phyloP scores from a whole-genome alignment of 1,140 invertebrate species.

The Yoshiicerus persimilis region DNA sequence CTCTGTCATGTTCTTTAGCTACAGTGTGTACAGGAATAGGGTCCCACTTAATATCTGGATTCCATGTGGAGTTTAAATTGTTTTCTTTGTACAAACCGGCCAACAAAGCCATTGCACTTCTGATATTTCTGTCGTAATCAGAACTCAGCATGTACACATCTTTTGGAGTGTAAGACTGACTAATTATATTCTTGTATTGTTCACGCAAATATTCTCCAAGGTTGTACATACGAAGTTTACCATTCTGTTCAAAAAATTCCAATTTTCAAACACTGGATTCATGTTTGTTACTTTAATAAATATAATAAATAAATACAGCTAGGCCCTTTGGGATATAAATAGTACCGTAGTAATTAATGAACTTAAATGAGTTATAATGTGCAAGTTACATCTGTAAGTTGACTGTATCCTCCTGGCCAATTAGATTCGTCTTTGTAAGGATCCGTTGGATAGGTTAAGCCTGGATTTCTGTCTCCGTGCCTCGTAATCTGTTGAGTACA shows the following conservation, averaged over 20 bases:
- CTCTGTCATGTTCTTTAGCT: conserved; percentile 65
- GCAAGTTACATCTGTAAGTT: conserved; percentile 68
- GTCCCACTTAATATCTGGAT: conserved; percentile 73
- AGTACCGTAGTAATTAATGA: not conserved
- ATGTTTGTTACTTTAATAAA: not conserved
- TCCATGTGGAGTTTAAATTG: conserved; percentile 70
- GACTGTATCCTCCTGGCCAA: conserved; percentile 24
- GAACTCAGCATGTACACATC: not conserved
- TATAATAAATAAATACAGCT: not conserved
- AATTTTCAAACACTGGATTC: not conserved
- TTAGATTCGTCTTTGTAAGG: conserved; percentile 31
- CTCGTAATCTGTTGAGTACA: conserved; percentile 23
- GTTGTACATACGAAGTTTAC: not conserved
- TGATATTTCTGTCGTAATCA: conserved; percentile 84
- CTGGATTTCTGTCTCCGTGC: conserved; percentile 19
- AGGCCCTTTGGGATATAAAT: no score
- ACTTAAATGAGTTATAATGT: conserved; percentile 49
- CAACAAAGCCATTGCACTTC: conserved; percentile 81
- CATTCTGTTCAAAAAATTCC: not conserved
- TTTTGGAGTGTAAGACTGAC: not conserved
- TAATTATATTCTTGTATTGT: not conserved
- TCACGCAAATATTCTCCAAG: not conserved
- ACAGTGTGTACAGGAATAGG: conserved; percentile 83
- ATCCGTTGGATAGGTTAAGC: conserved; percentile 15
- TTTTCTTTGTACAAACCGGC: no score